Base-by-base conservation (phyloP, 2,113 vertebrate genomes). In the Tonatia bakeri region DNA sequence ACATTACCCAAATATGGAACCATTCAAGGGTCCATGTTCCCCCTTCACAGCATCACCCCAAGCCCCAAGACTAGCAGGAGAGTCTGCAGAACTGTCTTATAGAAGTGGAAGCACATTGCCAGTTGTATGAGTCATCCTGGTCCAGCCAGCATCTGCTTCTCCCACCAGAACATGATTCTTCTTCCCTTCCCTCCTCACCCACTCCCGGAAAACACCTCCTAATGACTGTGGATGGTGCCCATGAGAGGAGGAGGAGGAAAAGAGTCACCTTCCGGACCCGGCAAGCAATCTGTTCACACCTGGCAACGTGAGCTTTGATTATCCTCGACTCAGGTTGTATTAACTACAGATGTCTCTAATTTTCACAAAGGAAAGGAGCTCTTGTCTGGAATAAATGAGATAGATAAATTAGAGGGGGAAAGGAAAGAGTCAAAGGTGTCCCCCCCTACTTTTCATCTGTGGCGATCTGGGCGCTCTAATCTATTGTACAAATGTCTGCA, bases 401-500 rank as follows among this genome's bases (percentile, higher is more conserved):
- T 95, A 97, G 96, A 98, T 97, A 97, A 97, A 97, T 97, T 98
- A 96, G 96, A 75, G 8, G 43, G 76, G 94, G 89, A 79, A 93
- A 87, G 89, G 91, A 84, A 96, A 90, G 65, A 97, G 96, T 95
- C 96, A 97, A 94, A 97, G 89, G 94, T 96, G 95, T 76, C 96
- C 91, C 97, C 87, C 93, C 97, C 95, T 77, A 87, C 89, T 97
- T 98, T 98, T 98, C 95, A 94, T 98, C 96, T 98, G 97, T 86
- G 96, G 96, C 61, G 10, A 97, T 97, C 96, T 79, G 87, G 97
- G 86, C 40, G 77, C 94, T 94, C 93, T 98, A 97, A 99, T 98
- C 90, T 98, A 95, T 98, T 98, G 95, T 97, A 97, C 98, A 98
- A 98, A 98, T 98, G 98, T 98, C 98, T 98, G 98, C 97, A 93